Base-by-base conservation (phyloP, 1,140 invertebrate genomes). In the Drosophila guanche region DNA sequence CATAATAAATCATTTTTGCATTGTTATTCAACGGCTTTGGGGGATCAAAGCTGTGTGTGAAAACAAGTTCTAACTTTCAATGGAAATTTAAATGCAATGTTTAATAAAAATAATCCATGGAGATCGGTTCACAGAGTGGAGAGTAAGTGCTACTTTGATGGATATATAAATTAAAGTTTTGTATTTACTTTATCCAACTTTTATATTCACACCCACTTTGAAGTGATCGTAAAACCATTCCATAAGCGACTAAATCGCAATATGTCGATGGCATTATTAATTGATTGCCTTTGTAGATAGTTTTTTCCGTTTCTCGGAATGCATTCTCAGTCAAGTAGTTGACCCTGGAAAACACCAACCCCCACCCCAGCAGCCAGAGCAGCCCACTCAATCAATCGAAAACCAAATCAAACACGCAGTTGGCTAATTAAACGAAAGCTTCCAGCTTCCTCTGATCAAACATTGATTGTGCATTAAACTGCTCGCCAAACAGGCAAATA, bases 1-100 rank as follows among this genome's bases (percentile, higher is more conserved):
- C 70, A 89, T 84, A 65, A 86, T 86, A 86, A 86, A 86, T 86
- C 83, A 86, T 86, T 74, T 80, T 86, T 88, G 69, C 79, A 54
- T 37, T 75, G 63, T 70, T 71, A 69, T 61, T 12, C 33, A 37
- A 7, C 33, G 33, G 33, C 20, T 56, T 68, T 68, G n/a, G 8
- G 40, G 25, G 16, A 20, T 20, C 16, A 20, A 20, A 45, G 77
- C 45, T 68, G 50, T 62, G 57, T 77, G 77, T 60, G 73, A 73
- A 76, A 86, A 81, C 80, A 22, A 85, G 80, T 81, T 85, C 40
- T 85, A 70, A 66, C 16, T 65, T 81, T 73, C 52, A 79, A 84
- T 76, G 76, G 62, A 54, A 73, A 78, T 67, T 56, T 3, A 53
- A 74, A 55, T 58, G 42, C 25, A 37, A 12, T 12, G 10, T 7